A percentile compares a stretch with the other conserved stretches of the same genome.
Conservation (phyloP, 2,113 vertebrate species). For the Elaphurus davidianus region DNA sequence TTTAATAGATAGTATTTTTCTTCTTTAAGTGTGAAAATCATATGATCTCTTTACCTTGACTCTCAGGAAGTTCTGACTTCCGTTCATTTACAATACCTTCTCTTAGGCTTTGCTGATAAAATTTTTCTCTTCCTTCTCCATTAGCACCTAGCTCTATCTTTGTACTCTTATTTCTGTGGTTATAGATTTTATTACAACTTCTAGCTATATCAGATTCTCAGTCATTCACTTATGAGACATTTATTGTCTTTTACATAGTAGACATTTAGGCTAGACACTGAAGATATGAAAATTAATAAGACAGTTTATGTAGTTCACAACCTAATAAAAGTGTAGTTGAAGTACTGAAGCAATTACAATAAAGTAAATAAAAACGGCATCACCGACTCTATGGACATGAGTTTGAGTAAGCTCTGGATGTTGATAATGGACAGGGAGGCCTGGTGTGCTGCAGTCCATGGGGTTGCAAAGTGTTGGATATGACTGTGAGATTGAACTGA, state of each 20-base stretch:
- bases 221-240: neutral
- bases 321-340: neutral
- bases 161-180: neutral
- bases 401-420: neutral
- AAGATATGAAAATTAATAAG: slow-evolving; percentile 13
- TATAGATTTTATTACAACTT: neutral
- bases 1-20: neutral
- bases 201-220: neutral
- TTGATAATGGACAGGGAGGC: neutral
- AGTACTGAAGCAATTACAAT: neutral
- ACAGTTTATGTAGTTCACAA: neutral
- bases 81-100: neutral
- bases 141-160: neutral
- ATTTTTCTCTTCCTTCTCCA: neutral
- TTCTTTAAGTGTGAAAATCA: neutral
- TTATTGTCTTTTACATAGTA: neutral
- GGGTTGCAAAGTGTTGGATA: neutral
- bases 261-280: neutral
- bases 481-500: neutral
- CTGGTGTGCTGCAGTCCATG: neutral
- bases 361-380: neutral
- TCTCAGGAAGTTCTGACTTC: neutral
- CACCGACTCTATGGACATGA: neutral
- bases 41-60: neutral
- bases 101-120: neutral